phyloP scores from a whole-genome alignment of 2,113 vertebrate genomes.

The Xenopus laevis region DNA sequence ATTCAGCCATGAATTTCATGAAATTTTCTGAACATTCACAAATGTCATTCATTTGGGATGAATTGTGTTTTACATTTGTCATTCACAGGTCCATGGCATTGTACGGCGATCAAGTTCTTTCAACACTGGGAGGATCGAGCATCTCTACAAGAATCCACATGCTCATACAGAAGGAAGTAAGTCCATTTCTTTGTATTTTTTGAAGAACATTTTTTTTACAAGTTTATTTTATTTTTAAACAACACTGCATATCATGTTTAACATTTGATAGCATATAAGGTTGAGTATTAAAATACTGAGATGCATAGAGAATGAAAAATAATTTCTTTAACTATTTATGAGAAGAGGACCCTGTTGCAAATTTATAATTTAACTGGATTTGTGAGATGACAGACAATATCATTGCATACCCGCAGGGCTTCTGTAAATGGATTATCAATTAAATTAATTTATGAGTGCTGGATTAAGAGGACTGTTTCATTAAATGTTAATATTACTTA shows the following conservation, averaged over 20 bases:
- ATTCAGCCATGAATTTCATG: too few species aligned
- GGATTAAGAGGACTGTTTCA: too few species aligned
- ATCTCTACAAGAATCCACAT: slow-evolving; percentile 92
- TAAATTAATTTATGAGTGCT: too few species aligned
- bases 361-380: too few species aligned
- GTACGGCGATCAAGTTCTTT: slow-evolving; percentile 94
- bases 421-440: too few species aligned
- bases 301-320: too few species aligned
- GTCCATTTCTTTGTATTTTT: slow-evolving; percentile 40
- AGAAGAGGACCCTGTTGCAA: too few species aligned
- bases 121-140: slow-evolving; percentile 95
- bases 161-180: slow-evolving; percentile 95
- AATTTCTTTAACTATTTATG: too few species aligned
- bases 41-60: slow-evolving; percentile 21
- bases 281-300: too few species aligned
- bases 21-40: neutral
- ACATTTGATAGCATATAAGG: fast-evolving
- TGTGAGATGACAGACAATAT: too few species aligned
- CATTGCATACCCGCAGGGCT: too few species aligned
- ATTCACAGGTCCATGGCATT: slow-evolving; percentile 87
- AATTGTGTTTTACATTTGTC: slow-evolving; percentile 24
- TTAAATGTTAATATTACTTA: too few species aligned
- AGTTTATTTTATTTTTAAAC: neutral
- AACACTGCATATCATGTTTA: neutral
- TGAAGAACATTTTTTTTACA: neutral